Evolutionary conservation across 92 coral and sea anemone species (phyloP).

Genomic region (Virgularia gustaviana): DNA sequence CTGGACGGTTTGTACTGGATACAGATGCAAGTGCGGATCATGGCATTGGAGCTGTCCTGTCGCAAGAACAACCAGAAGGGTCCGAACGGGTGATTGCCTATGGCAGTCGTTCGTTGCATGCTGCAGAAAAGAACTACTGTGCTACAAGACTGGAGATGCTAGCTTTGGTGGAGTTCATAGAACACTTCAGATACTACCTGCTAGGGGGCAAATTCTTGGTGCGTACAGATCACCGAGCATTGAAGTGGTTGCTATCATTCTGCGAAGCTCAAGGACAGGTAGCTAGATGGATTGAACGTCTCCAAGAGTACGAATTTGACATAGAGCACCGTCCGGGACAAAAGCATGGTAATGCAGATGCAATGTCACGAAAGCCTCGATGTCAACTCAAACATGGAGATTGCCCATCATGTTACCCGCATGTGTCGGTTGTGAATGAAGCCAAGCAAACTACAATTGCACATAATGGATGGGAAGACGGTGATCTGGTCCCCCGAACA

Average conservation of each 20-base stretch:
- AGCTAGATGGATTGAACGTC: constrained; percentile 44
- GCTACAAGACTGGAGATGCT: constrained; percentile 23
- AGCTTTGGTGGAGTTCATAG: constrained; percentile 33
- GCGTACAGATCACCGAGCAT: constrained; percentile 40
- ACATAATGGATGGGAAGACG: too few species aligned
- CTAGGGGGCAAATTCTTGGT: constrained; percentile 36
- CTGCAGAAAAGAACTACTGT: constrained; percentile 24
- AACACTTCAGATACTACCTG: constrained; percentile 27
- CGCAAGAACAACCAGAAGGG: constrained; percentile 26
- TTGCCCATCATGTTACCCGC: constrained; percentile 52
- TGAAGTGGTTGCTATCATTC: constrained; percentile 34
- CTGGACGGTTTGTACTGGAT: constrained; percentile 35
- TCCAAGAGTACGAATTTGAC: constrained; percentile 45
- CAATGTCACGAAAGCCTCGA: constrained; percentile 48
- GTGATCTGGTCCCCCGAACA: too few species aligned
- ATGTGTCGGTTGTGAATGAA: too few species aligned
- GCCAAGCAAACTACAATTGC: too few species aligned
- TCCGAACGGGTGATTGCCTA: constrained; percentile 21
- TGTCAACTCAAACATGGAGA: constrained; percentile 35
- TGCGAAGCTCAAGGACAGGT: constrained; percentile 42
- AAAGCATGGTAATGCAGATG: constrained; percentile 55
- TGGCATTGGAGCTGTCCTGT: constrained; percentile 23
- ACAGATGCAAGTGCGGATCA: constrained; percentile 51
- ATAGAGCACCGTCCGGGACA: constrained; percentile 44
- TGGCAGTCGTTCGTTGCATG: constrained; percentile 29